Conservation (phyloP, 2,113 vertebrate genomes). For the Serinus canaria region DNA sequence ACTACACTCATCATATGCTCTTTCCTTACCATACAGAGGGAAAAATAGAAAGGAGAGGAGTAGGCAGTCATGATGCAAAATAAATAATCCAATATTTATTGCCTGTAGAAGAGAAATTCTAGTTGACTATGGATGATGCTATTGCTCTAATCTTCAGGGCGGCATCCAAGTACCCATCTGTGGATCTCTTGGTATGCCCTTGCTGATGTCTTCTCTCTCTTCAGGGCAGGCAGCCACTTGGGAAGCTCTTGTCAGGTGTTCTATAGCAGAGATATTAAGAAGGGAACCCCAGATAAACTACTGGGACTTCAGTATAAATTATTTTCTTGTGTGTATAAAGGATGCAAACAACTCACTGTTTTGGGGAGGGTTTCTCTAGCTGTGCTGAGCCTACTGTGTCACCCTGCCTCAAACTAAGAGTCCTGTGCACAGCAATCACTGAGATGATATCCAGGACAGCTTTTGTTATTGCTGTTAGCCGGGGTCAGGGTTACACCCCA, state of each 20-base stretch:
- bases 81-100: constrained; percentile 59
- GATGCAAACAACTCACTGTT: not conserved
- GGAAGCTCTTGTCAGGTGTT: constrained; percentile 1
- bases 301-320: not conserved
- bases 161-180: not conserved
- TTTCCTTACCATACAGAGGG: constrained; percentile 30
- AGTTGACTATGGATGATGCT: not conserved
- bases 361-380: not conserved
- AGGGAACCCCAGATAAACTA: not conserved
- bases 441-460: not conserved
- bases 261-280: not conserved
- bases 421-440: not conserved
- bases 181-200: not conserved
- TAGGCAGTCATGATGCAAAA: constrained; percentile 29
- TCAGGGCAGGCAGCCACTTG: not conserved
- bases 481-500: not conserved
- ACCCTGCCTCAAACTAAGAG: not conserved
- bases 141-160: not conserved
- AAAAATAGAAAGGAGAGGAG: not conserved
- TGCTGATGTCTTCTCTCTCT: not conserved
- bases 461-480: not conserved
- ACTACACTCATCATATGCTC: constrained; percentile 47
- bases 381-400: not conserved
- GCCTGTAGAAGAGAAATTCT: constrained; percentile 7
- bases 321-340: not conserved